Conservation (phyloP, 2,113 vertebrate genomes). For the Peromyscus polionotus region DNA sequence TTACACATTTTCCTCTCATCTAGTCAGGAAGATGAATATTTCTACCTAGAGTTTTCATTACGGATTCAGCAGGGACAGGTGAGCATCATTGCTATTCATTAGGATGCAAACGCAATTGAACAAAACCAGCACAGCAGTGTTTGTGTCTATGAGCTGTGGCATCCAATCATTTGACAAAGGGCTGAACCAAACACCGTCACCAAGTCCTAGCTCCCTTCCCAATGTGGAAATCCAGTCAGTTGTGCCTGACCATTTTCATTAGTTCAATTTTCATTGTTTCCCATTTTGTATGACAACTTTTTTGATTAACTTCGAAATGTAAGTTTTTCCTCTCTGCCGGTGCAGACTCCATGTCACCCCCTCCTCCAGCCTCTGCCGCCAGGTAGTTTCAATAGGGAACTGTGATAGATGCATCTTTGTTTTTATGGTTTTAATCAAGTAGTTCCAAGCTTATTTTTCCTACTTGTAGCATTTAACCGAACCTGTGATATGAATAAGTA, state of each 20-base stretch:
- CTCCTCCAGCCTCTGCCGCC: neutral
- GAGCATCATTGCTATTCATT: neutral
- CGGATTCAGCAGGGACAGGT: slow-evolving; percentile 21
- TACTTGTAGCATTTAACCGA: neutral
- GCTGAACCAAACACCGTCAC: neutral
- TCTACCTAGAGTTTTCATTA: slow-evolving; percentile 22
- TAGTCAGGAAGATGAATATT: neutral
- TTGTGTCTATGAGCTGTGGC: neutral
- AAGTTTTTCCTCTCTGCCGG: neutral
- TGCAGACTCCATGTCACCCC: neutral
- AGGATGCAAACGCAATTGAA: slow-evolving; percentile 35
- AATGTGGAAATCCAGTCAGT: neutral
- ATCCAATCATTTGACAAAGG: neutral
- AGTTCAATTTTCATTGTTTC: neutral
- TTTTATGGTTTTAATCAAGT: slow-evolving; percentile 49
- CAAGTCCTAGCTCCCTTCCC: neutral
- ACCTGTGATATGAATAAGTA: neutral
- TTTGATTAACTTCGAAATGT: slow-evolving; percentile 13
- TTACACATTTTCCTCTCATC: neutral
- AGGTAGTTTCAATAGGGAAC: neutral
- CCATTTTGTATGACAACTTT: neutral
- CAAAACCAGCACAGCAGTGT: neutral
- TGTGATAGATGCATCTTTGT: neutral
- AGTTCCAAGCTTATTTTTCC: neutral
- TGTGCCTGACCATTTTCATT: neutral